These are phyloP conservation scores for Bombus balteatus DNA, from an alignment of 1,140 invertebrate genomes.

Conservation along the genomic window DNA sequence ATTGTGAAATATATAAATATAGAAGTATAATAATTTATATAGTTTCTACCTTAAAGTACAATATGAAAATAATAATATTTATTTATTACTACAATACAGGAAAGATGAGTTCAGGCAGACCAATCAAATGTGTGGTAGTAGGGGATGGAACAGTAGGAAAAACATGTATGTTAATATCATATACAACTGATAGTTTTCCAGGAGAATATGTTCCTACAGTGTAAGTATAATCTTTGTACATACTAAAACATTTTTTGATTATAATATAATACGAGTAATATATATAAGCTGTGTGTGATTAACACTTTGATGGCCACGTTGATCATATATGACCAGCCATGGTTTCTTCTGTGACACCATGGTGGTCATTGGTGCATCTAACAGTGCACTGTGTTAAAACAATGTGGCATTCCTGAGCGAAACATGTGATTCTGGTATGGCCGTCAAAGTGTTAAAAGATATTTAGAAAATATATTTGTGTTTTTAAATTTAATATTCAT, in stretches of 20 bases:
- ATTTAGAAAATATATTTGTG: not conserved
- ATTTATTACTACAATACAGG: constrained; percentile 83
- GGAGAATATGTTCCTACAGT: constrained; percentile 98
- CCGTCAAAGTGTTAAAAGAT: not conserved
- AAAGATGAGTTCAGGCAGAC: constrained; percentile 90
- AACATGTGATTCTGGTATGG: no score
- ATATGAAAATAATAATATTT: constrained; percentile 30
- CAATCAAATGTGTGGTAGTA: constrained; percentile 98
- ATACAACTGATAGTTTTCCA: constrained; percentile 99
- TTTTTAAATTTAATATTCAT: constrained; percentile 6
- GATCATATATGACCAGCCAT: no score
- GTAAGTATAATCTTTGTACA: constrained; percentile 85
- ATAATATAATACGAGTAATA: not conserved
- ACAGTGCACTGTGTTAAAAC: no score
- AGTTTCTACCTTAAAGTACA: not conserved
- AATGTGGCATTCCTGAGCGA: no score
- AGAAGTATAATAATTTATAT: not conserved
- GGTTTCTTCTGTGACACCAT: no score
- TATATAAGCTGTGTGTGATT: not conserved
- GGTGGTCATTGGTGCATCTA: no score
- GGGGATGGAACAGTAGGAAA: constrained; percentile 97
- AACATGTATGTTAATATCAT: constrained; percentile 99
- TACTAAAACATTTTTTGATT: not conserved
- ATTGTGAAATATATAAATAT: not conserved
- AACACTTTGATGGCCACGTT: no score